phyloP scores from a whole-genome alignment of 1,140 invertebrate genomes.

The Coenobita brevimanus region DNA sequence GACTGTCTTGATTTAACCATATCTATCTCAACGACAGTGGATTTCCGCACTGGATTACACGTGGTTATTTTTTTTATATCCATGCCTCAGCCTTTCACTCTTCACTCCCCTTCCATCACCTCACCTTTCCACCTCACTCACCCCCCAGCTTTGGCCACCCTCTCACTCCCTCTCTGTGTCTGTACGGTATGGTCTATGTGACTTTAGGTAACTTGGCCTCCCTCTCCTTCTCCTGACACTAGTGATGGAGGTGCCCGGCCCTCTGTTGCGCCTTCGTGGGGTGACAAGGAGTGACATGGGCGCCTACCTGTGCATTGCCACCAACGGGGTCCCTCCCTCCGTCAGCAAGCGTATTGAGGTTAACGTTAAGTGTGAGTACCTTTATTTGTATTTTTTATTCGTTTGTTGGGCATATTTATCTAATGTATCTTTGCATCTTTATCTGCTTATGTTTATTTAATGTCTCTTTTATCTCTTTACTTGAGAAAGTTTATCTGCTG shows the following conservation, averaged over 20 bases:
- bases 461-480: neutral
- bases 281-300: constrained; percentile 90
- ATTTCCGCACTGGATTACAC: too few species aligned
- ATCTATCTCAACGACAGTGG: too few species aligned
- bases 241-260: constrained; percentile 82
- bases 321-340: constrained; percentile 90
- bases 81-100: too few species aligned
- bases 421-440: too few species aligned
- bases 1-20: too few species aligned
- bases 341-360: constrained; percentile 90
- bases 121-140: too few species aligned
- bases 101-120: too few species aligned
- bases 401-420: neutral
- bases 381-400: constrained; percentile 71
- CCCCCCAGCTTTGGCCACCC: too few species aligned
- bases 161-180: too few species aligned
- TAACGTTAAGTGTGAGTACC: constrained; percentile 89
- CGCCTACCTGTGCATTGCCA: constrained; percentile 89
- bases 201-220: neutral
- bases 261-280: constrained; percentile 82
- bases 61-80: too few species aligned
- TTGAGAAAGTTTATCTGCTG: too few species aligned
- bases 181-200: too few species aligned
- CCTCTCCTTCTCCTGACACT: neutral
- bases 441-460: neutral